phyloP scores from a whole-genome alignment of 2,113 vertebrate species.

The Engystomops pustulosus region DNA sequence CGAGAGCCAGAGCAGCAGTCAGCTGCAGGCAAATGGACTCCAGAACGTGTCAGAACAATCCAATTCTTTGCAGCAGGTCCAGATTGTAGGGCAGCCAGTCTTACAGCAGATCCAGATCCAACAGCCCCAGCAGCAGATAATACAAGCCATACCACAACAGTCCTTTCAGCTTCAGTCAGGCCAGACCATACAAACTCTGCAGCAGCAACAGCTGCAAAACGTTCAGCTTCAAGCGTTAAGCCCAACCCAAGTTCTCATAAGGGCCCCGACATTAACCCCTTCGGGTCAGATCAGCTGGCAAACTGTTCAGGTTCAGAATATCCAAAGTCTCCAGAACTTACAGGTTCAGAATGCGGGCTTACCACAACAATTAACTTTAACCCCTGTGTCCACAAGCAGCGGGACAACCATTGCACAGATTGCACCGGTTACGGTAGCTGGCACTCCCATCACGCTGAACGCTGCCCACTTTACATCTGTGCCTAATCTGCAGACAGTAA shows the following conservation, averaged over 20 bases:
- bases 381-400: conserved; percentile 86
- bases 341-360: conserved; percentile 90
- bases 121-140: conserved; percentile 83
- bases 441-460: conserved; percentile 91
- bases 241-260: conserved; percentile 95
- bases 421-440: conserved; percentile 89
- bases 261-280: conserved; percentile 93
- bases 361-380: conserved; percentile 92
- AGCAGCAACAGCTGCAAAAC: conserved; percentile 86
- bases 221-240: conserved; percentile 91
- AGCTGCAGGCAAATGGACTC: conserved; percentile 90
- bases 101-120: conserved; percentile 96
- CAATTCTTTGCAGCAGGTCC: conserved; percentile 90
- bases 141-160: conserved; percentile 85
- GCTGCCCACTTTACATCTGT: conserved; percentile 94
- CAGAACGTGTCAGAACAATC: conserved; percentile 82
- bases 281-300: conserved; percentile 98
- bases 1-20: conserved; percentile 80
- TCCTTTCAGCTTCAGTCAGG: conserved; percentile 91
- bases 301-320: conserved; percentile 92
- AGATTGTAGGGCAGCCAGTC: conserved; percentile 92
- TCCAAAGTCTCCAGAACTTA: conserved; percentile 83
- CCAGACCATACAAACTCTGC: conserved; percentile 85
- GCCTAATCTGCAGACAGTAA: conserved; percentile 95
- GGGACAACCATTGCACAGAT: conserved; percentile 86